Conservation (phyloP, 2,797 vertebrate species). For the Neopelma chrysocephalum region DNA sequence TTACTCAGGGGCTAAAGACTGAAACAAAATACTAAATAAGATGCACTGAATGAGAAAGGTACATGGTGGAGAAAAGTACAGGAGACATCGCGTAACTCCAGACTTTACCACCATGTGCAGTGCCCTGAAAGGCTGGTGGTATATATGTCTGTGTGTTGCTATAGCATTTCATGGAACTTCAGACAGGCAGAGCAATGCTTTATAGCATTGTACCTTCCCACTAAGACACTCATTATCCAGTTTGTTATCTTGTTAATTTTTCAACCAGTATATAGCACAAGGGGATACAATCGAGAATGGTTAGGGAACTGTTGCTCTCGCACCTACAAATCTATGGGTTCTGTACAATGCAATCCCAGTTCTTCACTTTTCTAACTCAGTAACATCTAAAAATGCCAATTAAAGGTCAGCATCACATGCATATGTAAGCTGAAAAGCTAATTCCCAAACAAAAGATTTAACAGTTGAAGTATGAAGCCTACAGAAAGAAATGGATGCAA, state of each 20-base stretch:
- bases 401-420: neutral
- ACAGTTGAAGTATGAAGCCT: neutral
- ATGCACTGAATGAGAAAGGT: neutral
- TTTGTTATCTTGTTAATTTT: neutral
- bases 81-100: rapidly evolving
- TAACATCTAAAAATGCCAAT: neutral
- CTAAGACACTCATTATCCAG: neutral
- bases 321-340: neutral
- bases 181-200: neutral
- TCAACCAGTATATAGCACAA: neutral
- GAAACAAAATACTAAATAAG: neutral
- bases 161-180: neutral
- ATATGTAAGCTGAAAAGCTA: neutral
- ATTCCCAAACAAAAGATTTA: neutral
- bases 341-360: neutral
- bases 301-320: neutral
- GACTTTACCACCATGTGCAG: neutral
- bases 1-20: neutral
- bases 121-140: neutral
- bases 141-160: neutral
- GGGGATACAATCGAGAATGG: neutral
- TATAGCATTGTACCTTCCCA: neutral
- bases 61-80: neutral
- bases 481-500: neutral
- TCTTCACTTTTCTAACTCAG: neutral